phyloP scores from a whole-genome alignment of 2,888 invertebrate genomes.

The Morpho deidamia region DNA sequence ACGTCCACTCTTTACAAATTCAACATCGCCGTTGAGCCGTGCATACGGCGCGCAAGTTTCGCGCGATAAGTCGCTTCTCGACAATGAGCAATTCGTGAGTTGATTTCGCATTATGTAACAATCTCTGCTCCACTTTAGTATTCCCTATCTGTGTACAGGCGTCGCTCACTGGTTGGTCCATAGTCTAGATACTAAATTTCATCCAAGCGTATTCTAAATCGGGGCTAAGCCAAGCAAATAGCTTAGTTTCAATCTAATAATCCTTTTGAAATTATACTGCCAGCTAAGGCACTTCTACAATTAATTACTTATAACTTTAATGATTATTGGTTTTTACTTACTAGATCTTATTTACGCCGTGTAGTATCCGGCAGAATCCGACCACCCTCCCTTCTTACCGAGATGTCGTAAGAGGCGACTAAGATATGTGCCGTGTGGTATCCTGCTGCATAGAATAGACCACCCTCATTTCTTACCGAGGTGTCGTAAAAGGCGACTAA shows the following conservation, averaged over 20 bases:
- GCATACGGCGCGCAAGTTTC: conserved; percentile 66
- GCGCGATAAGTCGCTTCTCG: conserved; percentile 57
- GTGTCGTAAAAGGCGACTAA: too few relatives aligned
- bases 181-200: conserved; percentile 28
- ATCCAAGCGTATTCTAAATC: conserved; percentile 24
- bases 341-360: too few relatives aligned
- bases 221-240: conserved; percentile 15
- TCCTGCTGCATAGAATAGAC: too few relatives aligned
- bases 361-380: too few relatives aligned
- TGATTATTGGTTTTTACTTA: too few relatives aligned
- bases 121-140: conserved; percentile 24
- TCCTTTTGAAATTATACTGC: conserved; percentile 5
- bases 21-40: conserved; percentile 64
- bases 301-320: neutral
- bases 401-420: too few relatives aligned
- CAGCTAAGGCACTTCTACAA: neutral
- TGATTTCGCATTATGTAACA: conserved; percentile 41
- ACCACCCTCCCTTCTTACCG: too few relatives aligned
- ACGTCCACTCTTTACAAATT: conserved; percentile 76
- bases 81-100: conserved; percentile 56
- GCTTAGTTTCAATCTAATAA: conserved; percentile 18
- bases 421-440: too few relatives aligned
- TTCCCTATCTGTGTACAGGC: conserved; percentile 22
- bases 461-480: too few relatives aligned
- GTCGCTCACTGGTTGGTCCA: conserved; percentile 16